These are phyloP conservation scores for Lepidurus arcticus DNA, from an alignment of 1,140 invertebrate species.

Conservation along the genomic window DNA sequence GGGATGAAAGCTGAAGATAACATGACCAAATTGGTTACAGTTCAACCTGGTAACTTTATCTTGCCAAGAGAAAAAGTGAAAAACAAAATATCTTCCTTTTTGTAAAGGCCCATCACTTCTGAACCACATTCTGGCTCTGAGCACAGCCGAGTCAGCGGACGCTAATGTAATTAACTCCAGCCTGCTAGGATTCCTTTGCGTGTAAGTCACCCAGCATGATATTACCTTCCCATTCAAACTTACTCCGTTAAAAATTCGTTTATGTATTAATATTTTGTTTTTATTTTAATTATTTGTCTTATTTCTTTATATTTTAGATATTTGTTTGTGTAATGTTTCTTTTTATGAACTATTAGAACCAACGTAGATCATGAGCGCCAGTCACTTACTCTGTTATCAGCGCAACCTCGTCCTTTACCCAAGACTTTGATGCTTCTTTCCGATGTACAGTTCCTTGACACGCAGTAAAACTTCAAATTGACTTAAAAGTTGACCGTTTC, in stretches of 20 bases:
- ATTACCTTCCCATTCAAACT: constrained; percentile 28
- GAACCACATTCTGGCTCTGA: constrained; percentile 83
- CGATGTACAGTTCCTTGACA: constrained; percentile 84
- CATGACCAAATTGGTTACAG: constrained; percentile 78
- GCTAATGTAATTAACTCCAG: constrained; percentile 82
- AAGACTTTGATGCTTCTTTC: constrained; percentile 71
- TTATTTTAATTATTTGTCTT: background rate
- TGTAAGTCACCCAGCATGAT: constrained; percentile 61
- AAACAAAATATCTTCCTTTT: constrained; percentile 27
- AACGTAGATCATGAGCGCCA: constrained; percentile 82
- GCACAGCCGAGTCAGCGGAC: constrained; percentile 63
- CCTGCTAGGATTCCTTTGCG: constrained; percentile 85
- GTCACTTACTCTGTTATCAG: constrained; percentile 80
- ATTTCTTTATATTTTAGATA: too few relatives aligned
- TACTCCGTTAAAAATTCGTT: constrained; percentile 31
- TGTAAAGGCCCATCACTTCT: constrained; percentile 59
- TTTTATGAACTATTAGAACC: constrained; percentile 61
- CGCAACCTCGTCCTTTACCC: constrained; percentile 83
- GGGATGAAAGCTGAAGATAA: constrained; percentile 87
- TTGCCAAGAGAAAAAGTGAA: background rate
- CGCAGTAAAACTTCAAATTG: constrained; percentile 51
- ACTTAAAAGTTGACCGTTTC: background rate
- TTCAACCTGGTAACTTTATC: constrained; percentile 55
- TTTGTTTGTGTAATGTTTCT: constrained; percentile 23
- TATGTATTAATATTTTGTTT: constrained; percentile 23